phyloP scores from a whole-genome alignment of 2,888 invertebrate genomes.

The Acleris emargana region DNA sequence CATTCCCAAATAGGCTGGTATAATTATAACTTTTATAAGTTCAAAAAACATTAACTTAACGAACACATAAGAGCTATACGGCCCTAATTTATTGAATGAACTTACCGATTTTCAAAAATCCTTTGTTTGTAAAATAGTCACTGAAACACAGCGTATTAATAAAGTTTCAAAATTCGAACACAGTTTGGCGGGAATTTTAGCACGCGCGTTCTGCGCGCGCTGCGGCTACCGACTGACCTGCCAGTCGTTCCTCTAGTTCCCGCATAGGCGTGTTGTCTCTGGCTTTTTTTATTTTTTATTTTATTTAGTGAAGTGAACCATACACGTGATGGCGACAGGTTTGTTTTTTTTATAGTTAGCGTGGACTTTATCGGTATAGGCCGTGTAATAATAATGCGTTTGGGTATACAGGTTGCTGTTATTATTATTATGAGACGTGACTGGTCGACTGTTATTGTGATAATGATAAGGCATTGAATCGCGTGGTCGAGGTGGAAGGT shows the following conservation, averaged over 20 bases:
- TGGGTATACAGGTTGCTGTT: slow-evolving; percentile 19
- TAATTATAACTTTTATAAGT: slow-evolving; percentile 34
- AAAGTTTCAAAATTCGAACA: slow-evolving; percentile 37
- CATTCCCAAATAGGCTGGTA: slow-evolving; percentile 14
- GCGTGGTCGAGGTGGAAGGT: background rate
- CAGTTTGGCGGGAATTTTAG: slow-evolving; percentile 49
- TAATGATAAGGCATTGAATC: background rate
- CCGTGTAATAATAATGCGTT: slow-evolving; percentile 14
- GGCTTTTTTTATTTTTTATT: slow-evolving; percentile 33
- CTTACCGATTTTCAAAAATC: slow-evolving; percentile 37
- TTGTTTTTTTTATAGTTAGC: slow-evolving; percentile 29
- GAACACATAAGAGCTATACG: background rate
- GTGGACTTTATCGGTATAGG: slow-evolving; percentile 29
- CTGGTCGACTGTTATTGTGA: background rate
- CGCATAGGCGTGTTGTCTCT: slow-evolving; percentile 36
- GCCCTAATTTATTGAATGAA: background rate
- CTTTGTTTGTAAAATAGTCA: slow-evolving; percentile 29
- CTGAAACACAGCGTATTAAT: slow-evolving; percentile 42
- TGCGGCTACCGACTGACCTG: slow-evolving; percentile 61
- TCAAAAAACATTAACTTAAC: background rate
- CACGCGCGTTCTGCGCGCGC: slow-evolving; percentile 51
- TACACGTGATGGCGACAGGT: slow-evolving; percentile 38
- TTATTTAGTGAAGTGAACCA: slow-evolving; percentile 34
- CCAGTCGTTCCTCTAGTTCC: slow-evolving; percentile 35
- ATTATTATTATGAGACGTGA: slow-evolving; percentile 7